Evolutionary conservation across 2,888 invertebrate genomes (phyloP), one percentile per base, ranked within the genome.

Genomic region (Eumerus sabulonum): DNA sequence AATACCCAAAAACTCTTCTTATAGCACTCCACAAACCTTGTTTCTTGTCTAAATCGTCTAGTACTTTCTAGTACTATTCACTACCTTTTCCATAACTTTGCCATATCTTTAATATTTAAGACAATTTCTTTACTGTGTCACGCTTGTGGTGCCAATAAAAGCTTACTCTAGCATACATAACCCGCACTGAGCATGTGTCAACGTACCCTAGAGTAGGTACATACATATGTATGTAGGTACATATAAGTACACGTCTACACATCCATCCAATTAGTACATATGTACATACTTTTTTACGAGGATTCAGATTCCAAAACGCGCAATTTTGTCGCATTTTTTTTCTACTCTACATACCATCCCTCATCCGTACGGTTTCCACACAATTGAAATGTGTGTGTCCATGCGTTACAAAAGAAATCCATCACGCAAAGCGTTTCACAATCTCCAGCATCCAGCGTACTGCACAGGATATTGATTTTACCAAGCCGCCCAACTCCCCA

Each of bases 141-240:
- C 27, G 27, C 27, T 27, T 27, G 48, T 38, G 42, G 27, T 45
- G 54, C 63, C 54, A 68, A 68, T 60, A 59, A 79, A 74, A 79
- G 73, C 79, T 79, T 68, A 68, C 73, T 68, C 73, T 73, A 60
- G 48, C 79, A 67, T 77, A 53, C 56, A 50, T 47, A 59, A 64
- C 59, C 59, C 14, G 44, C 67, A 79, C 79, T 73, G 79, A 79
- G 79, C 79, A 79, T 79, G 79, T 79, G 68, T 64, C 73, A 48
- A 27, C 36, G 27, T 44, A 35, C 12, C 40, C 11, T 27, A 27
- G 27, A 27, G 27, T 27, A 27, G 5, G 51, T 14, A n/a, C n/a
- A n/a, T n/a, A n/a, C n/a, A n/a, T n/a, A n/a, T n/a, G n/a, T n/a
- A n/a, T 13, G 42, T 40, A 17, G 9, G 14, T 45, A 17, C 18